phyloP scores from a whole-genome alignment of 2,888 invertebrate species.

The Drosophila mayaguana region DNA sequence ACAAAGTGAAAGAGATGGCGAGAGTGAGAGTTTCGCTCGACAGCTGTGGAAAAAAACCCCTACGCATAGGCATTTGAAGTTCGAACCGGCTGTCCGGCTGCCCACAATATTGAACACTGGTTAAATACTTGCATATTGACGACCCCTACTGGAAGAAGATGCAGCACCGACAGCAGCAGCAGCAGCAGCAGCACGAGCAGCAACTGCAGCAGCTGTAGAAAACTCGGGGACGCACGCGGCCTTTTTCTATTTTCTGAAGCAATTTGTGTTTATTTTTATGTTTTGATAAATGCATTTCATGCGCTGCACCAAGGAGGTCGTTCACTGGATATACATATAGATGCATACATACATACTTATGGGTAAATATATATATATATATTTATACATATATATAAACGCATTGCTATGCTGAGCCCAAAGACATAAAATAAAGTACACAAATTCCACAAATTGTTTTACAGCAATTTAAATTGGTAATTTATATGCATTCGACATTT shows the following conservation, averaged over 20 bases:
- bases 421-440: slow-evolving; percentile 7
- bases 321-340: slow-evolving; percentile 51
- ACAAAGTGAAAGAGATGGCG: neutral
- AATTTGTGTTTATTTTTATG: slow-evolving; percentile 82
- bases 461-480: neutral
- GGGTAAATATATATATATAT: neutral
- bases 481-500: neutral
- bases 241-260: slow-evolving; percentile 73
- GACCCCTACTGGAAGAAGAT: slow-evolving; percentile 22
- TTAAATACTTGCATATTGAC: slow-evolving; percentile 60
- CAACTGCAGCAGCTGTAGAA: slow-evolving; percentile 15
- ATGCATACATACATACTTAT: neutral
- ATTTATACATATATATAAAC: neutral
- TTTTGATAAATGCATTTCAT: slow-evolving; percentile 79
- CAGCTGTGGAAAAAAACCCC: slow-evolving; percentile 75
- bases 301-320: slow-evolving; percentile 65
- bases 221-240: slow-evolving; percentile 11
- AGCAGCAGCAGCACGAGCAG: no score
- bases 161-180: neutral
- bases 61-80: slow-evolving; percentile 67
- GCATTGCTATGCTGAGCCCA: neutral
- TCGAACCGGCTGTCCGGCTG: slow-evolving; percentile 10
- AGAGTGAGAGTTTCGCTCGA: slow-evolving; percentile 43
- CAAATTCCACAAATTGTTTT: slow-evolving; percentile 7
- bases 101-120: slow-evolving; percentile 64